Percentiles rank a stretch among this genome's conserved stretches.
Evolutionary conservation across 2,888 invertebrate genomes (phyloP).

Genomic region (Dicyrtomina minuta): DNA sequence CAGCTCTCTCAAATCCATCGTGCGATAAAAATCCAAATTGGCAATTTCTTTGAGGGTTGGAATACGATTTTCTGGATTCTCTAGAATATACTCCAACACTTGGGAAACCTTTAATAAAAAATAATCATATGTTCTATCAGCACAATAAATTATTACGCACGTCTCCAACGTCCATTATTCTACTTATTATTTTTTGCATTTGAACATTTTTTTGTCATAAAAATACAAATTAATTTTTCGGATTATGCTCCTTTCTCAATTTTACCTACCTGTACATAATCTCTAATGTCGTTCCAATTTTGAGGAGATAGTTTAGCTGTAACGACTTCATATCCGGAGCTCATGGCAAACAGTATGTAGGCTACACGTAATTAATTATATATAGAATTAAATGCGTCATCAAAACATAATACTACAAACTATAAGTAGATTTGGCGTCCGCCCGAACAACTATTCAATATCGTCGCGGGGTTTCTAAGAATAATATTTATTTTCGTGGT

Average conservation of each 20-base stretch:
- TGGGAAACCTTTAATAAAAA: constrained; percentile 55
- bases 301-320: constrained; percentile 72
- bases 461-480: no score
- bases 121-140: no score
- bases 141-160: no score
- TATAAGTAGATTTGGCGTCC: no score
- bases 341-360: constrained; percentile 87
- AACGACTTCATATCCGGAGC: constrained; percentile 78
- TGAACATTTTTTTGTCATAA: not conserved
- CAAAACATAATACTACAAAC: no score
- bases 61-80: constrained; percentile 66
- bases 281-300: constrained; percentile 70
- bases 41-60: constrained; percentile 76
- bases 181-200: constrained; percentile 6
- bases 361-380: no score
- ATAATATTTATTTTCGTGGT: no score
- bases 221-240: not conserved
- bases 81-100: constrained; percentile 75
- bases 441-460: no score
- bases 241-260: constrained; percentile 3
- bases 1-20: constrained; percentile 85
- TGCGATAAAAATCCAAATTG: constrained; percentile 79
- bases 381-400: no score
- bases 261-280: constrained; percentile 69
- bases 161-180: constrained; percentile 19